A percentile compares a stretch with the other conserved stretches of the same genome.
Evolutionary conservation across 2,113 vertebrate genomes (phyloP).

Genomic region (Lagopus leucura): DNA sequence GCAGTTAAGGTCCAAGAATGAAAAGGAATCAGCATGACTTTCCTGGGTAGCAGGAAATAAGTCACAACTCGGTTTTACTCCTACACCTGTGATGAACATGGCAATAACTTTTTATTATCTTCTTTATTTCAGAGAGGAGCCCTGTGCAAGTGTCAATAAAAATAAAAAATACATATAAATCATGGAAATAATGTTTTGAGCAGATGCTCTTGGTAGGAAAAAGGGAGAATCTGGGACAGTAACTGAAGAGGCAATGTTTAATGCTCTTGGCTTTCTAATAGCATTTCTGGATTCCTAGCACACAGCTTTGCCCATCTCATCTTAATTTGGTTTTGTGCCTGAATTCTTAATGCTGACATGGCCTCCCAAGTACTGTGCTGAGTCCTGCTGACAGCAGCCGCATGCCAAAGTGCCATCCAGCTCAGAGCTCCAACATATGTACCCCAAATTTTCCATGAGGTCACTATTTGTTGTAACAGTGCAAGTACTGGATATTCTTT

Average conservation of each 20-base stretch:
- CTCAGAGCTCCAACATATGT: background rate
- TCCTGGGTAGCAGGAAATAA: background rate
- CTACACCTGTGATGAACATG: background rate
- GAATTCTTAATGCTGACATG: background rate
- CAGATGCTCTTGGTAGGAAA: background rate
- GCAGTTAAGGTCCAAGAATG: background rate
- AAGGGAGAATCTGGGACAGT: background rate
- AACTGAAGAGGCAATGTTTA: background rate
- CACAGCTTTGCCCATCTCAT: background rate
- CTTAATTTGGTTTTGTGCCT: background rate
- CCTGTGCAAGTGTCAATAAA: slow-evolving; percentile 10
- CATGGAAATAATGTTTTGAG: background rate
- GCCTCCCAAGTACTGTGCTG: background rate
- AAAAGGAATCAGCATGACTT: background rate
- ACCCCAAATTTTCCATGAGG: background rate
- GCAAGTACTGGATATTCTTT: background rate
- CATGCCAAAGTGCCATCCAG: background rate
- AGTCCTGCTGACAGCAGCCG: background rate
- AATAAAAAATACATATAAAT: background rate
- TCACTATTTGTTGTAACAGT: background rate
- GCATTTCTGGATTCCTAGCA: background rate
- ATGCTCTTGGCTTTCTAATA: background rate
- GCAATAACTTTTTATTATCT: background rate
- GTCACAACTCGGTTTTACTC: background rate
- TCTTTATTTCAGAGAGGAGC: background rate